Evolutionary conservation across 2,113 vertebrate species (phyloP), one percentile per base, ranked within the genome.

Genomic region (Climacteris rufus): DNA sequence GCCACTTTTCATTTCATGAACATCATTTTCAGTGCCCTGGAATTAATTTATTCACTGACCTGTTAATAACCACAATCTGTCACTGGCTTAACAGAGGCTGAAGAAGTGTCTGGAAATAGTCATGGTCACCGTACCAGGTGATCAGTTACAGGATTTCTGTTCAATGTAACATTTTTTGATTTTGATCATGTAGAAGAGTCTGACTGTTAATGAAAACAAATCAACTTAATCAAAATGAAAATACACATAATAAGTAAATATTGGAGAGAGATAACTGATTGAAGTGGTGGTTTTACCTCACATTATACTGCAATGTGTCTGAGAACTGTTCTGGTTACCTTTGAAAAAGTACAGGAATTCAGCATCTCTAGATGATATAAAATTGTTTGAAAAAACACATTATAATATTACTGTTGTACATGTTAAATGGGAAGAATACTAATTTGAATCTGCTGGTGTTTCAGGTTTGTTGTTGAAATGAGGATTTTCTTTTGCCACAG

Each of bases 41-140:
- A 97, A 97, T 97, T 95, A 96, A 97, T 98, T 96, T 96, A 94
- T 96, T 96, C 87, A 53, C 91, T 97, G 97, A 97, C 97, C 91
- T 97, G 78, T 96, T 96, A 97, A 93, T 96, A 94, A 94, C 94
- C 93, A 92, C 91, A 94, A 86, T 95, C 91, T 74, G 79, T 96
- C 79, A 92, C 40, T 95, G 93, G 93, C 47, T 94, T 97, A 95
- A 76, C 85, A 92, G 95, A 97, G 69, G 81, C 89, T 89, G 83
- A 94, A 69, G 89, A 94, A 74, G 64, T 54, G 20, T 96, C 96
- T 97, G 92, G 94, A 96, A 96, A 93, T 90, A 93, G 88, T 96
- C 80, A 63, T 78, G 71, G 72, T 94, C 81, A 80, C 68, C 57
- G 53, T 75, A 81, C 85, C 68, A 92, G 59, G 71, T 97, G 93